Percentiles rank a stretch among this genome's conserved stretches.
These are phyloP conservation scores for Alethe diademata DNA, from an alignment of 2,113 vertebrate species.

Conservation along the genomic window DNA sequence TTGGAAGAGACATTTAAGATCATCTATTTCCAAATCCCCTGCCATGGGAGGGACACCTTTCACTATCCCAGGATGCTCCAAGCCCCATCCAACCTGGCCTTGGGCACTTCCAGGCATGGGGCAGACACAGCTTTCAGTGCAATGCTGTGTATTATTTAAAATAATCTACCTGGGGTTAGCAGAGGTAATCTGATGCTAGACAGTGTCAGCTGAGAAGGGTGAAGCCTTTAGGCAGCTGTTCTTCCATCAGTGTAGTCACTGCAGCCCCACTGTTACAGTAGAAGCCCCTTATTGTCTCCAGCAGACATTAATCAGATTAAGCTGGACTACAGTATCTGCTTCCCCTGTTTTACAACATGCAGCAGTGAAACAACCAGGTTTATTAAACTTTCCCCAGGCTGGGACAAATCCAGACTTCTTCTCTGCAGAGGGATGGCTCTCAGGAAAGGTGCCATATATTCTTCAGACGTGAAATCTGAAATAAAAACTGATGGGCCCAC, in stretches of 20 bases:
- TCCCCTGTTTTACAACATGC: background rate
- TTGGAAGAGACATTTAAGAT: background rate
- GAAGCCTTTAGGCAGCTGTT: background rate
- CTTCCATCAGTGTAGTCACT: background rate
- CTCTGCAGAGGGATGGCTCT: background rate
- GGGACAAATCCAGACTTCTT: background rate
- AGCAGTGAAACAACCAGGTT: background rate
- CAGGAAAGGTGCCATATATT: background rate
- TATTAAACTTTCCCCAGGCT: background rate
- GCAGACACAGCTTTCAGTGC: background rate
- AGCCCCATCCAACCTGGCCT: background rate
- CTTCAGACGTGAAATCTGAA: background rate
- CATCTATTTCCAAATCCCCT: background rate
- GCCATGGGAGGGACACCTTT: background rate
- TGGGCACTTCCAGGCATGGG: background rate
- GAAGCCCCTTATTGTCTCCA: background rate
- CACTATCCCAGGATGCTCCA: accelerated
- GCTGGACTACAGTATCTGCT: background rate
- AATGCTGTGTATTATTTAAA: background rate
- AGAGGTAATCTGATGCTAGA: background rate
- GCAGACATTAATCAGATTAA: background rate
- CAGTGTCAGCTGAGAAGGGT: background rate
- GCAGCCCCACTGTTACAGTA: background rate
- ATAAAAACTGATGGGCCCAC: background rate
- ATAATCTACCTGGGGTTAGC: background rate